A percentile compares a stretch with the other conserved stretches of the same genome.
Evolutionary conservation across 2,113 vertebrate genomes (phyloP).

Genomic region (Albula goreensis): DNA sequence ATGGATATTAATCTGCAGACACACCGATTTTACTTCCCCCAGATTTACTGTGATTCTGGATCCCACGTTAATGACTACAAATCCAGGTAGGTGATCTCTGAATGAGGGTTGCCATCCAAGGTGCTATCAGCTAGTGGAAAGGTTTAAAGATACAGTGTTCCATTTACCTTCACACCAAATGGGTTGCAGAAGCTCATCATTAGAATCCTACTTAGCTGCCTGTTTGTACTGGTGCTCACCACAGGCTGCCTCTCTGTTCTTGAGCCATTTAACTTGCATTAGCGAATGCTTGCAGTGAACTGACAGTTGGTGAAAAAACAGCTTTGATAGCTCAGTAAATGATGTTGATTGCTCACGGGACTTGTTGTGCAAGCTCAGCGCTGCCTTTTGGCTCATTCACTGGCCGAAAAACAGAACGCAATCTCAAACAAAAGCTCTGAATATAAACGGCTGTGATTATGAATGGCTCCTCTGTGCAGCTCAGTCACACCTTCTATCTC

Average conservation of each 20-base stretch:
- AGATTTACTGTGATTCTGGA: constrained; percentile 70
- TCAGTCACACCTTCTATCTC: neutral
- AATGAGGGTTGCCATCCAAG: neutral
- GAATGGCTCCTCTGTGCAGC: neutral
- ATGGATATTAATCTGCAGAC: constrained; percentile 66
- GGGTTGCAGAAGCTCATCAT: neutral
- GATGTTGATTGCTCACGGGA: neutral
- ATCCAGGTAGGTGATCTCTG: constrained; percentile 58
- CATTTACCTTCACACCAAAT: neutral
- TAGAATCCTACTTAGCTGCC: neutral
- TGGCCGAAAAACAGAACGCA: neutral
- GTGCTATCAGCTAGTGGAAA: neutral
- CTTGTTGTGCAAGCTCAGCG: neutral
- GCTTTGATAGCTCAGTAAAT: neutral
- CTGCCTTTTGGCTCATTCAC: neutral
- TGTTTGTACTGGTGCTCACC: neutral
- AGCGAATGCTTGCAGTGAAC: neutral
- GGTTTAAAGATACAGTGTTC: neutral
- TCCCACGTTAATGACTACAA: constrained; percentile 59
- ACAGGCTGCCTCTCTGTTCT: neutral
- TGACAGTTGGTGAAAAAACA: neutral
- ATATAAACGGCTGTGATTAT: neutral
- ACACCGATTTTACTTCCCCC: constrained; percentile 64
- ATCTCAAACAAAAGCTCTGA: neutral
- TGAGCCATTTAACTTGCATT: neutral